phyloP scores from a whole-genome alignment of 2,797 vertebrate genomes.

The Cheirogaleus major region DNA sequence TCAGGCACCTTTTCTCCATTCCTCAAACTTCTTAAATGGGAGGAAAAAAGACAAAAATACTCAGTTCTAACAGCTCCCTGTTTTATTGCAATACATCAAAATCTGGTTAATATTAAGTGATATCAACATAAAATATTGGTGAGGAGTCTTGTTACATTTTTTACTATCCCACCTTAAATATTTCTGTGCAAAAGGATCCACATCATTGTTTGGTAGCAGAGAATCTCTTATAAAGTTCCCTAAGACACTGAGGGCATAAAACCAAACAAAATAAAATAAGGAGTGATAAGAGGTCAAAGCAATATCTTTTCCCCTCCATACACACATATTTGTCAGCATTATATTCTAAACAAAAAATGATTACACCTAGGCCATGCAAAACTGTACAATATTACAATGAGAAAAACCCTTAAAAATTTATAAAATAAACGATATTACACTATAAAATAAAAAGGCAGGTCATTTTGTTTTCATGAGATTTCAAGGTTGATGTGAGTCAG shows the following conservation, averaged over 20 bases:
- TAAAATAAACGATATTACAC: slow-evolving; percentile 93
- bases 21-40: background rate
- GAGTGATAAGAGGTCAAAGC: slow-evolving; percentile 87
- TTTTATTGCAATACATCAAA: slow-evolving; percentile 99
- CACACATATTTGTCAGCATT: slow-evolving; percentile 84
- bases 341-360: slow-evolving; percentile 90
- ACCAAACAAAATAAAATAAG: slow-evolving; percentile 86
- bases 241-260: slow-evolving; percentile 90
- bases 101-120: slow-evolving; percentile 96
- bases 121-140: slow-evolving; percentile 92
- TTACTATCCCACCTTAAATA: slow-evolving; percentile 96
- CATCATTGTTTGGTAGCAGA: slow-evolving; percentile 93
- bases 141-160: slow-evolving; percentile 90
- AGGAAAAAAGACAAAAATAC: slow-evolving; percentile 75
- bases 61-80: slow-evolving; percentile 93
- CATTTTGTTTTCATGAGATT: slow-evolving; percentile 89
- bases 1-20: background rate
- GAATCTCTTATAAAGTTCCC: slow-evolving; percentile 93
- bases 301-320: slow-evolving; percentile 81
- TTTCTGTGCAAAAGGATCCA: slow-evolving; percentile 97
- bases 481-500: slow-evolving; percentile 82
- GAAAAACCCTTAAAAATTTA: slow-evolving; percentile 88
- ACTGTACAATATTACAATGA: slow-evolving; percentile 99
- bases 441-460: slow-evolving; percentile 92
- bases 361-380: slow-evolving; percentile 98